Base-by-base conservation (phyloP, 2,888 invertebrate genomes). In the Rutpela maculata region DNA sequence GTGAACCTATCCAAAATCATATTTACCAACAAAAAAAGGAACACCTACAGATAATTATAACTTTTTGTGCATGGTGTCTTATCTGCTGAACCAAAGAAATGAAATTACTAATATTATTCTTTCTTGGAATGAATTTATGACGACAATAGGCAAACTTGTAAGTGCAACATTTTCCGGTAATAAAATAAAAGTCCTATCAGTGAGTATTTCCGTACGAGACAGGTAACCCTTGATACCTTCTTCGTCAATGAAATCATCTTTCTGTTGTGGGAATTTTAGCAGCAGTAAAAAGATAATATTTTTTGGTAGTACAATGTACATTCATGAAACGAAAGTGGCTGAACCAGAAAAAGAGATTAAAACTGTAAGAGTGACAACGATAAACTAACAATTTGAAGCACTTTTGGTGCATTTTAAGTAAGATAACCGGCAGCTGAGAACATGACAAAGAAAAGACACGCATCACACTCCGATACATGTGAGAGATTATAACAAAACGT, bases 401-500 rank as follows among this genome's bases (percentile, higher is more conserved):
- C 73, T 81, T 81, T 81, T 78, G 78, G 77, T 80, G 80, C 78
- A 80, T 80, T 79, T 80, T 80, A 78, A 80, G 78, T 78, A 78
- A 80, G 80, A 80, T 80, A 80, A 80, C 80, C 80, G 80, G 80
- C 80, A 80, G 80, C 80, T 80, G 80, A 80, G 74, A 78, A 79
- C 77, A 79, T 75, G 78, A 81, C 83, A 83, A 83, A 83, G 81
- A 78, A 60, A 81, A 81, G 81, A 81, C 80, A 79, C 80, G 80
- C 78, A 83, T 83, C 80, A 80, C 79, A 82, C 80, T 78, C 78
- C 35, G 79, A 83, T 82, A 83, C 83, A 81, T 82, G 81, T 78
- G 80, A 81, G 78, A 82, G 83, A 83, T 83, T 83, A 82, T 82
- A 80, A 81, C 81, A 75, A 81, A 83, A 83, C 82, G 84, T 78